Base-by-base conservation (phyloP, 2,888 invertebrate species). In the Conchocele bisecta region DNA sequence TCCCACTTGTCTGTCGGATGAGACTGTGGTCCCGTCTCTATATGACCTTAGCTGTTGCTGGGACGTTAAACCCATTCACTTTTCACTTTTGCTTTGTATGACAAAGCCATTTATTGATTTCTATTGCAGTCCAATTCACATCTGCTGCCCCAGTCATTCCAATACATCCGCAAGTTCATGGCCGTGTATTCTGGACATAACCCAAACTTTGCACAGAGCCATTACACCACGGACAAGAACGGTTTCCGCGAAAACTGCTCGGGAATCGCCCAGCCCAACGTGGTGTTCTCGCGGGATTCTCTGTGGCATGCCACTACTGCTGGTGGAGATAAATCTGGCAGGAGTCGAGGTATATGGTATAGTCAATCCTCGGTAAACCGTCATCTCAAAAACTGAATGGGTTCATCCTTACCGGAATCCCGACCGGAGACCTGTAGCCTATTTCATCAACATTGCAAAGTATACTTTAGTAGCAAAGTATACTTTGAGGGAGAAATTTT, bases 161-260 rank as follows among this genome's bases (percentile, higher is more conserved):
- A 77, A 50, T 74, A 79, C 33, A 44, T 85, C n/a, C 50, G 51
- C 15, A 46, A 57, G 17, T 60, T 82, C 48, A 71, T 79, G 75
- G 41, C 50, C 15, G 58, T 68, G 11, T 71, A 66, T 35, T 44
- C 24, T n/a, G 53, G 54, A 1, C 44, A 61, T 24, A 63, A 63
- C 29, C 50, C 54, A 7, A 35, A 42, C 17, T 15, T 41, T 4
- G 29, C n/a, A 22, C 31, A 15, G 9, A 29, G 37, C 3, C 7
- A 50, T 15, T 20, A 20, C 7, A 42, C 20, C 7, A 70, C 58
- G 22, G 63, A 80, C 33, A 15, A 28, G 9, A 64, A 80, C 42
- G 83, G 83, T 0, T 83, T 83, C 63, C 48, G 65, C 3, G 82
- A 84, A 31, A 85, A 84, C 60, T 79, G 69, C 26, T 28, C 57